Evolutionary conservation across 2,797 vertebrate genomes (phyloP), one percentile per base, ranked within the genome.

Genomic region (Macropus fuliginosus): DNA sequence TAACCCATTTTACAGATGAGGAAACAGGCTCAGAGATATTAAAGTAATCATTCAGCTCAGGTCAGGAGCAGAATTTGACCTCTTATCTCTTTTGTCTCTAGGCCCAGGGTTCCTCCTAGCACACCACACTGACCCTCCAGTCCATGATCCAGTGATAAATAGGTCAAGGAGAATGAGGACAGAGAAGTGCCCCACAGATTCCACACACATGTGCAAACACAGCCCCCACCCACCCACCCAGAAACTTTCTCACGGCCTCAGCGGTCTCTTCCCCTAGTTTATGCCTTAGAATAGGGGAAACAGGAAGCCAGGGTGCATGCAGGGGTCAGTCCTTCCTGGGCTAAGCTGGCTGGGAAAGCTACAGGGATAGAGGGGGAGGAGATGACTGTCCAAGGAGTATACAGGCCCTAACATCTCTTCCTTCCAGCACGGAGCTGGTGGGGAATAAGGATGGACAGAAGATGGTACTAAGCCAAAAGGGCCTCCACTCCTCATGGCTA

Each of bases 231-330:
- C 40, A 13, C 74, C 74, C 40, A 50, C 21, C 62, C 74, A 87
- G 40, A 87, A 5, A 87, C 40, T 87, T 87, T 87, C 74, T 52
- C 21, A n/a, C 0, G 50, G 55, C 89, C 66, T 56, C 56, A 34
- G 11, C 13, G 13, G 91, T 59, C 92, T 93, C 91, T 95, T 94
- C 97, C 95, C 96, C 96, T 50, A 9, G 52, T 91, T 93, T 91
- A 87, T 11, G 56, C n/a, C 28, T 14, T 8, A 90, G 89, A 87
- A 87, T 87, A 87, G 40, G 74, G 40, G 74, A 87, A 87, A 87
- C 74, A 87, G 74, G 74, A 87, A 87, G 40, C 74, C 74, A 50
- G 74, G 24, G 74, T 87, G 74, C 74, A 50, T 46, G 9, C 21
- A 27, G 24, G 74, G 74, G 74, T 87, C 74, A 87, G 74, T 87